phyloP scores from a whole-genome alignment of 2,888 invertebrate genomes.

The Limenitis camilla region DNA sequence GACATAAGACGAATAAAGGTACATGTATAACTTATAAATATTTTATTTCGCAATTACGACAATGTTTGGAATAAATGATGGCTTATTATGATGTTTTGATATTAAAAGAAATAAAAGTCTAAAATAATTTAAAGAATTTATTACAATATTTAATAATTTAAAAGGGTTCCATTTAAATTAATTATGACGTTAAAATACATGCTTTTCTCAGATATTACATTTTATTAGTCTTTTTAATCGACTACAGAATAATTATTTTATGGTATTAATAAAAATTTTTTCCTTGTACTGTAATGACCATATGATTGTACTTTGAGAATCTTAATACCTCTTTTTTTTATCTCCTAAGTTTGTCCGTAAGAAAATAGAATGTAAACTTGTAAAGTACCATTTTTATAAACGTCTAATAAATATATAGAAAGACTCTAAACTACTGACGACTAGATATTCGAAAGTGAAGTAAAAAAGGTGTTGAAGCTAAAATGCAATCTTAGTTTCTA shows the following conservation, averaged over 20 bases:
- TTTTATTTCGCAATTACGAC: slow-evolving; percentile 21
- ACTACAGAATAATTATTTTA: too few relatives aligned
- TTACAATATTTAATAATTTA: neutral
- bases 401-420: neutral
- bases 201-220: too few relatives aligned
- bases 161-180: too few relatives aligned
- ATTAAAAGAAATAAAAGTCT: neutral
- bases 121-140: neutral
- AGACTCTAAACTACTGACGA: slow-evolving; percentile 32
- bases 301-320: slow-evolving; percentile 1
- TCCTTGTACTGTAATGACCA: neutral
- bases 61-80: slow-evolving; percentile 1
- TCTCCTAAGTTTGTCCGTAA: neutral
- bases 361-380: slow-evolving; percentile 2
- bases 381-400: neutral
- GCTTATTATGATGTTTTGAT: neutral
- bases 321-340: neutral
- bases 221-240: too few relatives aligned
- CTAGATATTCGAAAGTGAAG: slow-evolving; percentile 35
- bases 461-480: slow-evolving; percentile 18
- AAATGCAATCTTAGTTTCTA: slow-evolving; percentile 10
- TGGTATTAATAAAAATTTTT: neutral
- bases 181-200: too few relatives aligned
- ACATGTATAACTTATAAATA: slow-evolving; percentile 42
- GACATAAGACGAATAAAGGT: slow-evolving; percentile 64